A percentile compares a stretch with the other conserved stretches of the same genome.
Conservation (phyloP, 2,888 invertebrate species). For the Amorpha juglandis region DNA sequence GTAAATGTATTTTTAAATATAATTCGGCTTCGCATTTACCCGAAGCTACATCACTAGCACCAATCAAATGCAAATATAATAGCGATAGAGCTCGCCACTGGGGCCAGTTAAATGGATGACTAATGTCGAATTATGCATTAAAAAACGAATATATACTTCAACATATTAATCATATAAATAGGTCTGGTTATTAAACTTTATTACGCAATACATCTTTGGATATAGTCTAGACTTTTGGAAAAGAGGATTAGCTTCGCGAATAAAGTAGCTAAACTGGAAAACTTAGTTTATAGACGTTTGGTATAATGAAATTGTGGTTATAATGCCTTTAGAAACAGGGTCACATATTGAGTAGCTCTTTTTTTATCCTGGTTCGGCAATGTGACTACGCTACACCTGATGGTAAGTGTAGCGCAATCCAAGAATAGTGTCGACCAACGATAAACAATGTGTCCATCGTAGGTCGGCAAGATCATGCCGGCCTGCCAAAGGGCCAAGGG, state of each 20-base stretch:
- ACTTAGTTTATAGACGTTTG: too few species aligned
- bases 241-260: neutral
- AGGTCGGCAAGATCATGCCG: too few species aligned
- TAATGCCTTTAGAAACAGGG: too few species aligned
- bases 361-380: too few species aligned
- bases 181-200: neutral
- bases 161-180: constrained; percentile 16
- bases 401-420: too few species aligned
- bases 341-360: too few species aligned
- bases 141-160: constrained; percentile 12
- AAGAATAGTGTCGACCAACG: too few species aligned
- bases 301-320: too few species aligned
- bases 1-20: neutral
- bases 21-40: neutral
- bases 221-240: neutral
- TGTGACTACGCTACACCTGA: too few species aligned
- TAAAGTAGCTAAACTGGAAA: too few species aligned
- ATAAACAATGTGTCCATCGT: too few species aligned
- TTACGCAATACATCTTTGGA: neutral
- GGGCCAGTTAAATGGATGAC: constrained; percentile 56
- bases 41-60: constrained; percentile 35
- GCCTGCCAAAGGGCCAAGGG: too few species aligned
- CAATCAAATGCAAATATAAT: constrained; percentile 68
- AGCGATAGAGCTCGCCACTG: constrained; percentile 51
- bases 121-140: constrained; percentile 45